Conservation (phyloP, 2,113 vertebrate species). For the Origma solitaria region DNA sequence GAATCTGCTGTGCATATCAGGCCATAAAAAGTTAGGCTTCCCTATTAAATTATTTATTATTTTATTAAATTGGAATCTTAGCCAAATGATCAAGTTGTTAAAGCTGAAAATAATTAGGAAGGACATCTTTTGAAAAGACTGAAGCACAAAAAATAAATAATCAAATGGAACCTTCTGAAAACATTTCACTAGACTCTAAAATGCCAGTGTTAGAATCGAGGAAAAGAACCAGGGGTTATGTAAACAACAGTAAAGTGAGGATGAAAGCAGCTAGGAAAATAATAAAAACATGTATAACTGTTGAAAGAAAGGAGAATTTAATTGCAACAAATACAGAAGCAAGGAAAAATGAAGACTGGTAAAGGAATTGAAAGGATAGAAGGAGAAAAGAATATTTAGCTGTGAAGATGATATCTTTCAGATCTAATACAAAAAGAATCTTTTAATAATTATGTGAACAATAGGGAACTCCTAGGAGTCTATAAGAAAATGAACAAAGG, state of each 20-base stretch:
- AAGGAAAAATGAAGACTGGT: not conserved
- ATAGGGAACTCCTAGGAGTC: not conserved
- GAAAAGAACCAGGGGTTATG: conserved; percentile 8
- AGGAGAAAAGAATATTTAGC: not conserved
- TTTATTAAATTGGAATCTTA: not conserved
- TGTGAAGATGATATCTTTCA: not conserved
- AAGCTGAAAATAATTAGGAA: not conserved
- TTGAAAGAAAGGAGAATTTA: not conserved
- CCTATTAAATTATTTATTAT: not conserved
- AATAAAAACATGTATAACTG: not conserved
- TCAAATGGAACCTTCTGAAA: not conserved
- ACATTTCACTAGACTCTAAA: not conserved
- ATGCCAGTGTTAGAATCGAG: not conserved
- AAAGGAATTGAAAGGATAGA: not conserved
- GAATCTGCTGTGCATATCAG: not conserved
- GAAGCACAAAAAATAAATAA: not conserved
- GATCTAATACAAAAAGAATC: not conserved
- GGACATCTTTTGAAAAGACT: not conserved
- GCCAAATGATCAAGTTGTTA: not conserved
- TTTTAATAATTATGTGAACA: not conserved
- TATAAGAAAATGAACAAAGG: not conserved
- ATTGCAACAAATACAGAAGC: not conserved
- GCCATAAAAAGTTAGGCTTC: not conserved
- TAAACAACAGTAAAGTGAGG: not conserved
- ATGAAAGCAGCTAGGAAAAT: not conserved